These are phyloP conservation scores for Oncorhynchus clarkii DNA, from an alignment of 2,113 vertebrate species.

Conservation along the genomic window DNA sequence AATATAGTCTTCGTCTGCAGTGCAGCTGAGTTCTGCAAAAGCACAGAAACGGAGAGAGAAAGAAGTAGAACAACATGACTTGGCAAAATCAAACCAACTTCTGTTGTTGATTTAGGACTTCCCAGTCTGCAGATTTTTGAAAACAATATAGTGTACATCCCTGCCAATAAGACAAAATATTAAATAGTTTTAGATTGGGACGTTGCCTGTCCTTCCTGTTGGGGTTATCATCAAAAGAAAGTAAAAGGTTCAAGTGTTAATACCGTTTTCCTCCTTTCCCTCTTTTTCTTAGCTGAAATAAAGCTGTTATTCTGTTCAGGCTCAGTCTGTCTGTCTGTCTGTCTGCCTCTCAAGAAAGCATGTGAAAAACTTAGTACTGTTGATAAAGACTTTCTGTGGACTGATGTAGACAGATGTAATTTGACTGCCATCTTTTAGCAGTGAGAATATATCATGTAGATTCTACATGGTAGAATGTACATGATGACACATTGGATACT, in stretches of 20 bases:
- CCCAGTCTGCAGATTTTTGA: conserved; percentile 43
- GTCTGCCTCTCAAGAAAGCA: not conserved
- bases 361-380: not conserved
- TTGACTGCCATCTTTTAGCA: not conserved
- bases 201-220: conserved; percentile 38
- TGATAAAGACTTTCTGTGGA: not conserved
- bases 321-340: conserved; percentile 14
- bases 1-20: conserved; percentile 13
- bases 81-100: too few species aligned
- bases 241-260: conserved; percentile 39
- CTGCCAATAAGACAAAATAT: conserved; percentile 42
- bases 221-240: conserved; percentile 48
- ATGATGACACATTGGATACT: not conserved
- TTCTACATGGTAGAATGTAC: not conserved
- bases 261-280: conserved; percentile 27
- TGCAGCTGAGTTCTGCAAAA: not conserved
- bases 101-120: conserved; percentile 58
- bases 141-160: conserved; percentile 30
- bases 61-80: conserved; percentile 40
- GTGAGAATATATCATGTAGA: not conserved
- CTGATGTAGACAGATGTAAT: not conserved
- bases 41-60: not conserved
- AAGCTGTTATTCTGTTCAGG: conserved; percentile 54
- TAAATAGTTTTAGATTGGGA: conserved; percentile 50
- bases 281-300: conserved; percentile 8